These are phyloP conservation scores for Gnathonemus longibarbis DNA, from an alignment of 2,113 vertebrate species.

Conservation along the genomic window DNA sequence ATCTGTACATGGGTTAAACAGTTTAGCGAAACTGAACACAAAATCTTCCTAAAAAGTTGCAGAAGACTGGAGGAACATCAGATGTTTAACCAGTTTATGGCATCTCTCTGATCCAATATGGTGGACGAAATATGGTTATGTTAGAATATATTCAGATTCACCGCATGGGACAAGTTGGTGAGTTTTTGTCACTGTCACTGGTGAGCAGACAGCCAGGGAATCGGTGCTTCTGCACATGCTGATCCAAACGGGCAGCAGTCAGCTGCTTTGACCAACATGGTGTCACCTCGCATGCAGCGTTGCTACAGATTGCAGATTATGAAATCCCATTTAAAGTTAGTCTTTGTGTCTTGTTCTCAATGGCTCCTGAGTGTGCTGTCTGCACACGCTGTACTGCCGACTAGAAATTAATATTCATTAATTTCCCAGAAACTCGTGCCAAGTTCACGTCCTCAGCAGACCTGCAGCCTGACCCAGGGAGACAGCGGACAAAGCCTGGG, in stretches of 20 bases:
- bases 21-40: background rate
- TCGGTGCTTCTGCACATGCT: background rate
- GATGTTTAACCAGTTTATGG: background rate
- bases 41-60: background rate
- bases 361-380: background rate
- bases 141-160: background rate
- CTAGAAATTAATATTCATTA: background rate
- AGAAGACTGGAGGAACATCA: background rate
- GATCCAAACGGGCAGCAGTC: background rate
- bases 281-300: background rate
- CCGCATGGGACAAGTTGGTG: background rate
- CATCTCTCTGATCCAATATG: background rate
- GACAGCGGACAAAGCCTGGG: background rate
- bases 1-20: background rate
- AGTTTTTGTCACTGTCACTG: background rate
- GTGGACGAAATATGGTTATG: background rate
- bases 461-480: background rate
- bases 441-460: background rate
- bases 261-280: background rate
- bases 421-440: background rate
- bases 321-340: background rate
- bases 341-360: background rate
- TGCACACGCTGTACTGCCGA: background rate
- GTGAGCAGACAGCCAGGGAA: background rate
- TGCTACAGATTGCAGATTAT: background rate